phyloP scores from a whole-genome alignment of 2,797 vertebrate species.

The Helostoma temminkii region DNA sequence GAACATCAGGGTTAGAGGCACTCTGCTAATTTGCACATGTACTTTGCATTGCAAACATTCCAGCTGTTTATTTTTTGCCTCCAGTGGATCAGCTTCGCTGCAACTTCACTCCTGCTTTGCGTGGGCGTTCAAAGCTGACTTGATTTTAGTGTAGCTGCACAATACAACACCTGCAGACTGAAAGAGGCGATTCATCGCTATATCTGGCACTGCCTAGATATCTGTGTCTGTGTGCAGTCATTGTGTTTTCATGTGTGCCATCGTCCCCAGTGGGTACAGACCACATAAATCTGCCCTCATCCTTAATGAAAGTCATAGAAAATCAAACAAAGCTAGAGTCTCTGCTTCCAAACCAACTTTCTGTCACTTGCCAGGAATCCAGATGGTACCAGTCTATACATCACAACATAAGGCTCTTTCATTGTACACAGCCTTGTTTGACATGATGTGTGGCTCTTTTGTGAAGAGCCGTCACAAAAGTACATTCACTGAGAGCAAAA shows the following conservation, averaged over 20 bases:
- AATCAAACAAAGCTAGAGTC: constrained; percentile 65
- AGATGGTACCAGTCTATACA: constrained; percentile 78
- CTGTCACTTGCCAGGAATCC: constrained; percentile 71
- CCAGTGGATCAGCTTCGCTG: constrained; percentile 22
- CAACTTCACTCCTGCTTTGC: constrained; percentile 23
- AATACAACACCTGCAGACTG: constrained; percentile 60
- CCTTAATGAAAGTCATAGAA: constrained; percentile 55
- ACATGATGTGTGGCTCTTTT: constrained; percentile 80
- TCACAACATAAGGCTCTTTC: constrained; percentile 73
- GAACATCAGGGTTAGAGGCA: neutral
- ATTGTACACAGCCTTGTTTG: constrained; percentile 72
- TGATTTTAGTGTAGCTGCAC: constrained; percentile 60
- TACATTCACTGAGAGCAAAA: constrained; percentile 76
- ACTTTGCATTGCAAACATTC: constrained; percentile 44
- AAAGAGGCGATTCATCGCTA: constrained; percentile 56
- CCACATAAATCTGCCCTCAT: constrained; percentile 63
- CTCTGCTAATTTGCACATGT: neutral
- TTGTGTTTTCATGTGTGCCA: constrained; percentile 53
- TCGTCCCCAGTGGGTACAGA: constrained; percentile 48
- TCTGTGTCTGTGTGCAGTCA: constrained; percentile 39
- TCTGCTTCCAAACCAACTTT: constrained; percentile 61
- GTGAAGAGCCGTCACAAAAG: constrained; percentile 74
- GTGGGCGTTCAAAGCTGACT: constrained; percentile 55
- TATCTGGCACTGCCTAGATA: constrained; percentile 47
- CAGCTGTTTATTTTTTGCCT: constrained; percentile 38